Conservation (phyloP, 1,140 invertebrate species). For the Idris sp. region DNA sequence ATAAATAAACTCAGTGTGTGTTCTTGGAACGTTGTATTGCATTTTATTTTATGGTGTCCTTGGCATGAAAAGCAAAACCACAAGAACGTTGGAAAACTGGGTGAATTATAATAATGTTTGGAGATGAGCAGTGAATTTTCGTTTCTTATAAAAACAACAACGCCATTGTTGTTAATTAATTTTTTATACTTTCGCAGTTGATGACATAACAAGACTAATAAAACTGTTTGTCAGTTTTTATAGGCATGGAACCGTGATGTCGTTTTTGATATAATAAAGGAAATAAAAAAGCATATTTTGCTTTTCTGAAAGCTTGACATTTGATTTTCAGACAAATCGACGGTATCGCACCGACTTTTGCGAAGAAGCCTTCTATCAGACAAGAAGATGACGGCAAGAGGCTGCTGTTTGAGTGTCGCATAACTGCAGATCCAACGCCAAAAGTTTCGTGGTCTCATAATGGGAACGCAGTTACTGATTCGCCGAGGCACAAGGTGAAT, state of each 20-base stretch:
- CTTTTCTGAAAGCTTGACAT: slow-evolving; percentile 1
- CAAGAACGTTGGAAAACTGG: no score
- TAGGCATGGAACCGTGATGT: slow-evolving; percentile 19
- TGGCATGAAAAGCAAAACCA: slow-evolving; percentile 41
- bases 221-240: slow-evolving; percentile 19
- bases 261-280: background rate
- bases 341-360: slow-evolving; percentile 97
- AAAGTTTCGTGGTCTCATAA: slow-evolving; percentile 95
- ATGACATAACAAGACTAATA: slow-evolving; percentile 24
- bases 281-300: background rate
- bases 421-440: slow-evolving; percentile 95
- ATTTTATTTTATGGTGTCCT: slow-evolving; percentile 54
- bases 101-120: no score
- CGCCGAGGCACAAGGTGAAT: slow-evolving; percentile 89
- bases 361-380: slow-evolving; percentile 96
- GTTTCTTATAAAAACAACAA: background rate
- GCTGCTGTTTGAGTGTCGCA: slow-evolving; percentile 96
- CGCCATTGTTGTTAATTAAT: no score
- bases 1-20: slow-evolving; percentile 39
- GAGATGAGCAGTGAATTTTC: no score
- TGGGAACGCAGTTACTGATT: slow-evolving; percentile 86
- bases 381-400: slow-evolving; percentile 98
- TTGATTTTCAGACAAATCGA: slow-evolving; percentile 91
- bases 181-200: no score
- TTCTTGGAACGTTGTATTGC: slow-evolving; percentile 42